Evolutionary conservation across 2,113 vertebrate genomes (phyloP).

Genomic region (Rhinogobius similis): DNA sequence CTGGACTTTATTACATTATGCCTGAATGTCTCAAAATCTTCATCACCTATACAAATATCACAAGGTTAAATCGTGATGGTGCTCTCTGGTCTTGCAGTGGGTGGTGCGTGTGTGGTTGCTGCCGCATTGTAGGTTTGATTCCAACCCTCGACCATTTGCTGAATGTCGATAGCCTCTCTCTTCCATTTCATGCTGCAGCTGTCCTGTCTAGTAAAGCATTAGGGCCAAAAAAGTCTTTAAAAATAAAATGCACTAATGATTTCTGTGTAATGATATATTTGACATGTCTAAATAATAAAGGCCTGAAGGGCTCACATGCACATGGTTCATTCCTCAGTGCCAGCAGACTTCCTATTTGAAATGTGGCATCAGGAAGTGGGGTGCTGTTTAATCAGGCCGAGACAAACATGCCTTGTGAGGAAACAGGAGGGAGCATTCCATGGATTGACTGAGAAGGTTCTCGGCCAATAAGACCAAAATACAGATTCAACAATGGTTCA

Average conservation of each 20-base stretch:
- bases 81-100: too few relatives aligned
- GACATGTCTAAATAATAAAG: not conserved
- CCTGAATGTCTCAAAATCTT: too few relatives aligned
- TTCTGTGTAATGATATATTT: not conserved
- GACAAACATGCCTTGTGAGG: conserved; percentile 55
- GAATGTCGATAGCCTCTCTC: too few relatives aligned
- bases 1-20: too few relatives aligned
- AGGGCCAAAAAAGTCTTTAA: too few relatives aligned
- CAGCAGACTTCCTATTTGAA: conserved; percentile 54
- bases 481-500: not conserved
- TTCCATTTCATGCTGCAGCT: too few relatives aligned
- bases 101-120: too few relatives aligned
- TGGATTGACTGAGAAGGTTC: conserved; percentile 23
- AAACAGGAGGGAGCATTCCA: conserved; percentile 63
- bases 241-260: too few relatives aligned
- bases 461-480: conserved; percentile 19
- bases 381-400: conserved; percentile 58
- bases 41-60: not conserved
- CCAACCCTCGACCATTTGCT: too few relatives aligned
- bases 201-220: too few relatives aligned
- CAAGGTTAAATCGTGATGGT: not conserved
- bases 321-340: not conserved
- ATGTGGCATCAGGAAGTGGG: conserved; percentile 62
- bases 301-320: not conserved
- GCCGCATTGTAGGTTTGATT: too few relatives aligned